Evolutionary conservation across 1,140 invertebrate genomes (phyloP).

Genomic region (Aethina tumida): DNA sequence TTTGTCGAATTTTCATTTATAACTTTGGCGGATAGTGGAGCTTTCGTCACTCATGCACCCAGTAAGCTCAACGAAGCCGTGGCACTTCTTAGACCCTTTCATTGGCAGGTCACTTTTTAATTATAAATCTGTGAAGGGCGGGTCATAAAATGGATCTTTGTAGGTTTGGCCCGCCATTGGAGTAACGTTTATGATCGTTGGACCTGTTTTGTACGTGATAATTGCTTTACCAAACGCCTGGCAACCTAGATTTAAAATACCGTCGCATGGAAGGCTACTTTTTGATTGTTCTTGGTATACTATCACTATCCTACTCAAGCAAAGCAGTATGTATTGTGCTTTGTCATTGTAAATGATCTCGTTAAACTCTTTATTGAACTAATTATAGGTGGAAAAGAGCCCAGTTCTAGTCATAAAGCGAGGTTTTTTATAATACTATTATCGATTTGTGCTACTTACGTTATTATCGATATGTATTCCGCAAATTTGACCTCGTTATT

Average conservation of each 20-base stretch:
- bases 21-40: slow-evolving; percentile 58
- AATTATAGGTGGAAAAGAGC: slow-evolving; percentile 41
- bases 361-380: slow-evolving; percentile 4
- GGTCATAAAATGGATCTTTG: no score
- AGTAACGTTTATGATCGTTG: slow-evolving; percentile 41
- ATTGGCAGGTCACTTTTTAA: slow-evolving; percentile 43
- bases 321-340: slow-evolving; percentile 39
- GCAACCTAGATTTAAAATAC: slow-evolving; percentile 31
- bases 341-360: background rate
- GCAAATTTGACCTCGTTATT: slow-evolving; percentile 60
- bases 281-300: slow-evolving; percentile 57
- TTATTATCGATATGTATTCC: slow-evolving; percentile 62
- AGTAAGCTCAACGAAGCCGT: slow-evolving; percentile 56
- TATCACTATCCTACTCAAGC: slow-evolving; percentile 51
- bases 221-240: slow-evolving; percentile 44
- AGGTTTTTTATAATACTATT: slow-evolving; percentile 51
- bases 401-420: slow-evolving; percentile 46
- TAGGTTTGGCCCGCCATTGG: slow-evolving; percentile 51
- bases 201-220: slow-evolving; percentile 45
- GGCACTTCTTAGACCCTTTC: slow-evolving; percentile 56
- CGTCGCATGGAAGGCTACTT: slow-evolving; percentile 40
- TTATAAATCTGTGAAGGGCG: background rate
- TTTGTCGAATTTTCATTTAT: slow-evolving; percentile 61
- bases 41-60: slow-evolving; percentile 59
- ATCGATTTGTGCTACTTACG: slow-evolving; percentile 57